Evolutionary conservation across 2,113 vertebrate species (phyloP).

Genomic region (Spilogale gracilis): DNA sequence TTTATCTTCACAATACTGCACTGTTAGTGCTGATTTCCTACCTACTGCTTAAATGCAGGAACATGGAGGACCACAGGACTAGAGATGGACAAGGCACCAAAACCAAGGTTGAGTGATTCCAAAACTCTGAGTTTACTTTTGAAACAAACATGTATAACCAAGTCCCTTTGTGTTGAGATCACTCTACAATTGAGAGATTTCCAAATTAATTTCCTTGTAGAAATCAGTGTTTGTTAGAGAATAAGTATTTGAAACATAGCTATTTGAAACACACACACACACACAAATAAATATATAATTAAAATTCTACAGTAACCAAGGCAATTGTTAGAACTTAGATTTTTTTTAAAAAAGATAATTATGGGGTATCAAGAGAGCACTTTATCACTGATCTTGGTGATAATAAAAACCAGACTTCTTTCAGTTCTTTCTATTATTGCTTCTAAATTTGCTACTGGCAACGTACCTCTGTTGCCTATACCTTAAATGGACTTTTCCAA

Average conservation of each 20-base stretch:
- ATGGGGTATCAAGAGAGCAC: neutral
- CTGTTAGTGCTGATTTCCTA: neutral
- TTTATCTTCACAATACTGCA: neutral
- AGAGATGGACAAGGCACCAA: neutral
- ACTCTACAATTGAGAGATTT: neutral
- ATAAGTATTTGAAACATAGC: neutral
- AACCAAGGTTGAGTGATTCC: neutral
- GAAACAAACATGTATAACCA: neutral
- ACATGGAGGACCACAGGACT: neutral
- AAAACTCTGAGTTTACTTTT: neutral
- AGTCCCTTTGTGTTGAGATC: neutral
- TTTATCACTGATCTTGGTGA: constrained; percentile 44
- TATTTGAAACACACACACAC: neutral
- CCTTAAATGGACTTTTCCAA: neutral
- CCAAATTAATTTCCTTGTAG: neutral
- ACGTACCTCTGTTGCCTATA: neutral
- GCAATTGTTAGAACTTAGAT: neutral
- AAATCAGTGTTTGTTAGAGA: constrained; percentile 9
- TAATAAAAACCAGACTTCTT: constrained; percentile 31
- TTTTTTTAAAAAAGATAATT: neutral
- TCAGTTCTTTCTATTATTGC: constrained; percentile 24
- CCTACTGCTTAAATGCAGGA: neutral
- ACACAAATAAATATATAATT: neutral
- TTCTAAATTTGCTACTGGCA: constrained; percentile 9
- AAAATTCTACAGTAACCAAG: constrained; percentile 22